Percentiles rank a stretch among this genome's conserved stretches.
Evolutionary conservation across 1,140 invertebrate genomes (phyloP).

Genomic region (Gryllus bimaculatus): DNA sequence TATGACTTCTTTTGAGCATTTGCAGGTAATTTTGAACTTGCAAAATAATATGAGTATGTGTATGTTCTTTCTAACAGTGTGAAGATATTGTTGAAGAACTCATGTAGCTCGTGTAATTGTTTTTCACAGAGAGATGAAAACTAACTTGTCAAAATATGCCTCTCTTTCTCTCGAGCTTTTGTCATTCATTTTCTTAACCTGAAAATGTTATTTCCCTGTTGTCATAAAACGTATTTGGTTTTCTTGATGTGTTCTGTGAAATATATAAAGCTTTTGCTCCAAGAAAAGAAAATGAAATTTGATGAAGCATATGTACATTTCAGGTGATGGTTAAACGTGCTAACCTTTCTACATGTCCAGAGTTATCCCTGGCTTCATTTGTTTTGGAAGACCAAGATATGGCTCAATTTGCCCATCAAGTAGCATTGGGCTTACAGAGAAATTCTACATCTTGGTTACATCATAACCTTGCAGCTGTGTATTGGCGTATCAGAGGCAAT

Average conservation of each 20-base stretch:
- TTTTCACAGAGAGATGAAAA: too few species aligned
- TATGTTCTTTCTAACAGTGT: too few species aligned
- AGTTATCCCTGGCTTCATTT: slow-evolving; percentile 28
- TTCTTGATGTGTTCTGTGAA: slow-evolving; percentile 12
- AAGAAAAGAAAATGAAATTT: neutral
- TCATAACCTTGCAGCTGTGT: slow-evolving; percentile 74
- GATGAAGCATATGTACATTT: slow-evolving; percentile 22
- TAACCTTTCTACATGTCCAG: slow-evolving; percentile 52
- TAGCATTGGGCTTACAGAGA: slow-evolving; percentile 50
- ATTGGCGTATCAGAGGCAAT: slow-evolving; percentile 74
- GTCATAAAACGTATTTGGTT: neutral
- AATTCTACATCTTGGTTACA: slow-evolving; percentile 76
- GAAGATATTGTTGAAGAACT: too few species aligned
- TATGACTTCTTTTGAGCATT: slow-evolving; percentile 72
- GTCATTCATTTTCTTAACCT: too few species aligned
- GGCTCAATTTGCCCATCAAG: slow-evolving; percentile 50
- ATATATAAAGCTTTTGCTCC: neutral
- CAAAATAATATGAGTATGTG: neutral
- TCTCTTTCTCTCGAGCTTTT: too few species aligned
- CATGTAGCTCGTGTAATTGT: too few species aligned
- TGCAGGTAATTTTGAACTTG: slow-evolving; percentile 44
- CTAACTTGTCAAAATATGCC: too few species aligned
- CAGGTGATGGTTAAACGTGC: slow-evolving; percentile 52
- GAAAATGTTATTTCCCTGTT: too few species aligned
- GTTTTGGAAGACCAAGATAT: neutral